phyloP scores from a whole-genome alignment of 2,113 vertebrate species.

The Orycteropus afer region DNA sequence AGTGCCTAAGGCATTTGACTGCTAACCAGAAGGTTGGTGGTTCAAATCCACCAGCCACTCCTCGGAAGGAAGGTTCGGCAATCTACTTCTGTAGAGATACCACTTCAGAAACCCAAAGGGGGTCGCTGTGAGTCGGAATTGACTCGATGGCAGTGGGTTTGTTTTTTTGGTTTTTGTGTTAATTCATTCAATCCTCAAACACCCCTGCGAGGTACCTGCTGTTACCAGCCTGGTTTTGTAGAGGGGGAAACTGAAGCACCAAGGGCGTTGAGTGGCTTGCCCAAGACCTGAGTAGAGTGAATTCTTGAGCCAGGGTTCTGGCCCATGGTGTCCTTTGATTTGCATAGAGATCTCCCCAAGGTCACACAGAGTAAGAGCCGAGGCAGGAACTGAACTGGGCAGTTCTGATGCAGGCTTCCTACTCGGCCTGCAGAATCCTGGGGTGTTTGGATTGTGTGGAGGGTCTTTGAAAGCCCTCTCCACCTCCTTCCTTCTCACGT shows the following conservation, averaged over 20 bases:
- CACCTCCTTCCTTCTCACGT: neutral
- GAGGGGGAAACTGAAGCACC: neutral
- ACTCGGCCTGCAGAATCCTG: neutral
- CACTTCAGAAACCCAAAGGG: too few relatives aligned
- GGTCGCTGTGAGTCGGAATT: too few relatives aligned
- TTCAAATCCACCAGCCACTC: too few relatives aligned
- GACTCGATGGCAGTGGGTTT: too few relatives aligned
- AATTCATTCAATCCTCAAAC: neutral
- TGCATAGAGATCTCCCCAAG: neutral
- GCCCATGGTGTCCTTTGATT: neutral
- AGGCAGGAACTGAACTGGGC: neutral
- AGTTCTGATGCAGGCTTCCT: neutral
- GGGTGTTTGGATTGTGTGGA: neutral
- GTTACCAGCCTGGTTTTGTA: neutral
- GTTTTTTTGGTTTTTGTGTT: too few relatives aligned
- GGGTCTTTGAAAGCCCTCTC: neutral
- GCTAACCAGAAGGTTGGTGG: too few relatives aligned
- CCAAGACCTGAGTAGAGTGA: neutral
- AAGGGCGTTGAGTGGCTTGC: neutral
- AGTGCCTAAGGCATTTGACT: too few relatives aligned
- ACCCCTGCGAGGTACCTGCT: neutral
- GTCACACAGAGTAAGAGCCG: neutral
- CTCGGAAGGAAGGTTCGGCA: too few relatives aligned
- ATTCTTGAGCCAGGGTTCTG: neutral
- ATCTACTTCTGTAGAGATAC: too few relatives aligned